Percentiles rank a stretch among this genome's conserved stretches.
phyloP scores from a whole-genome alignment of 2,888 invertebrate species.

The Drosophila ezoana region DNA sequence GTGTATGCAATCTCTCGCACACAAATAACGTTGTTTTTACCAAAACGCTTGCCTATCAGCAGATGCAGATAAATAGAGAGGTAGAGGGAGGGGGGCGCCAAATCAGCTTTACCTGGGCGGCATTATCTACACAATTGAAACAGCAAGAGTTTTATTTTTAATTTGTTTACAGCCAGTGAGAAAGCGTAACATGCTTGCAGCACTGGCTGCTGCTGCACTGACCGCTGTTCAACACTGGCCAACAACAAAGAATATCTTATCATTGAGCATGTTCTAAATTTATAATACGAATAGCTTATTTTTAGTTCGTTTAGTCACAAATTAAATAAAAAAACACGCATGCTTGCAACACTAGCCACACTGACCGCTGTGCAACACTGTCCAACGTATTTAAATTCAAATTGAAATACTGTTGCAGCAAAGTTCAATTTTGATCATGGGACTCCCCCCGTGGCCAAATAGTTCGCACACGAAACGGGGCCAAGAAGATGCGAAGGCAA shows the following conservation, averaged over 20 bases:
- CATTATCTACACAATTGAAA: not conserved
- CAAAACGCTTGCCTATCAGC: constrained; percentile 34
- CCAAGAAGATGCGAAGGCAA: constrained; percentile 23
- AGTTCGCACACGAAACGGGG: constrained; percentile 28
- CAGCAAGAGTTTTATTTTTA: not conserved
- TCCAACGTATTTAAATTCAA: constrained; percentile 20
- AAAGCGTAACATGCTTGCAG: not conserved
- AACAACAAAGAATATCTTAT: too few relatives aligned
- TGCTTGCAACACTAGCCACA: constrained; percentile 21
- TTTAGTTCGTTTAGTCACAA: too few relatives aligned
- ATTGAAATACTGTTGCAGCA: not conserved
- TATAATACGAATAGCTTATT: too few relatives aligned
- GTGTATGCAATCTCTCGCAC: constrained; percentile 44
- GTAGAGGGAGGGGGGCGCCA: constrained; percentile 16
- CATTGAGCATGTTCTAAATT: too few relatives aligned
- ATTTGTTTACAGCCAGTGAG: too few relatives aligned
- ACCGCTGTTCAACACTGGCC: not conserved
- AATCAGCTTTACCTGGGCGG: constrained; percentile 2
- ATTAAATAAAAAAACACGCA: too few relatives aligned
- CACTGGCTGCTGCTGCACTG: not conserved
- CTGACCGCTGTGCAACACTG: constrained; percentile 30
- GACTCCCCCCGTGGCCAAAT: constrained; percentile 2
- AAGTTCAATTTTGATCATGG: not conserved
- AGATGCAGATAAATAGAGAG: constrained; percentile 44
- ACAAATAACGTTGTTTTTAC: constrained; percentile 29